Evolutionary conservation across 1,140 invertebrate genomes (phyloP).

Genomic region (Belonocnema kinseyi): DNA sequence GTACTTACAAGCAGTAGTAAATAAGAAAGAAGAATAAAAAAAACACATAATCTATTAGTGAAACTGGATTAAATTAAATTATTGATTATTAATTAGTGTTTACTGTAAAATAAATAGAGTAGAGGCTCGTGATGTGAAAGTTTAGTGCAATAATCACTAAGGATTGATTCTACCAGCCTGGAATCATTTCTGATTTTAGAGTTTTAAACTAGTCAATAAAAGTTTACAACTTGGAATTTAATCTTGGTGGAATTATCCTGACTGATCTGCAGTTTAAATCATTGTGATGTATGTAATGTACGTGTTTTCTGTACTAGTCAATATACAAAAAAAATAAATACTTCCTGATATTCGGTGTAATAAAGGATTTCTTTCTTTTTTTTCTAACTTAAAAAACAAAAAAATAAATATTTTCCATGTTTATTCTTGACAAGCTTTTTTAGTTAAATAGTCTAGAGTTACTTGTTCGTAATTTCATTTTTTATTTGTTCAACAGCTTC

Average conservation of each 20-base stretch:
- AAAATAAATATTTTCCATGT: no score
- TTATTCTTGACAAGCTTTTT: no score
- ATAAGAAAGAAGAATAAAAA: neutral
- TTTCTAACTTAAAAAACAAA: neutral
- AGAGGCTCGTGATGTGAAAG: neutral
- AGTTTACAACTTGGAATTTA: neutral
- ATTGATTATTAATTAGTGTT: neutral
- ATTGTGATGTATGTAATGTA: constrained; percentile 20
- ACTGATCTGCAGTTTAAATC: neutral
- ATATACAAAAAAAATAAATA: constrained; percentile 18
- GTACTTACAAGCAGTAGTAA: neutral
- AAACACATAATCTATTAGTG: neutral
- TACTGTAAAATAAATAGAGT: neutral
- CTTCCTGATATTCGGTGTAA: neutral
- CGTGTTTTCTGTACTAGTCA: constrained; percentile 20
- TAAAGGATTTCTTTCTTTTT: neutral
- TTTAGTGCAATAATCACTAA: neutral
- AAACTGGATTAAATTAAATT: neutral
- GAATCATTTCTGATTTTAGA: neutral
- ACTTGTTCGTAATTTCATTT: constrained; percentile 1
- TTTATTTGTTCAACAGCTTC: neutral
- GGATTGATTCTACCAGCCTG: neutral
- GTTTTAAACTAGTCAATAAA: neutral
- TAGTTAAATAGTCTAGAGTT: neutral
- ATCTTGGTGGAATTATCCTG: constrained; percentile 21